Evolutionary conservation across 1,140 invertebrate species (phyloP).

Genomic region (Nasonia giraulti): DNA sequence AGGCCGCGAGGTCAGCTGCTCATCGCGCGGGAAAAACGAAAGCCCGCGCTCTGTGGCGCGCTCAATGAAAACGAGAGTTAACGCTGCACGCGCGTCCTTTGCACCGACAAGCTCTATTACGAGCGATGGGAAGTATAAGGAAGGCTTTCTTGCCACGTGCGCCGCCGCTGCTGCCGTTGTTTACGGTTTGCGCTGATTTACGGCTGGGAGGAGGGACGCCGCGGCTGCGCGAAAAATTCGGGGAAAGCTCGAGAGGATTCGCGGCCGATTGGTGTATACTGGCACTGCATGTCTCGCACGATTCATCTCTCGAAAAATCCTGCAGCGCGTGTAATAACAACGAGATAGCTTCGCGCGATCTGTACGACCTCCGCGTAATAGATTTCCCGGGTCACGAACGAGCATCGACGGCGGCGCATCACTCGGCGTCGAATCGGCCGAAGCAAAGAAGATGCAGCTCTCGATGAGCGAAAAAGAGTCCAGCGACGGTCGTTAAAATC

Average conservation of each 20-base stretch:
- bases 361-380: too few relatives aligned
- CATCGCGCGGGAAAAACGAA: not conserved
- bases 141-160: too few relatives aligned
- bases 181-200: not conserved
- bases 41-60: not conserved
- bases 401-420: too few relatives aligned
- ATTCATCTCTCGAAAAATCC: too few relatives aligned
- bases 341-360: too few relatives aligned
- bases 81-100: too few relatives aligned
- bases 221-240: not conserved
- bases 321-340: not conserved
- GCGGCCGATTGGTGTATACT: not conserved
- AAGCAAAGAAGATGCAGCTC: too few relatives aligned
- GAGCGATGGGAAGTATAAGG: too few relatives aligned
- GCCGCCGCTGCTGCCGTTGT: not conserved
- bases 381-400: too few relatives aligned
- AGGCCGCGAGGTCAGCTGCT: not conserved
- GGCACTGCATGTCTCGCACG: too few relatives aligned
- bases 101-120: not conserved
- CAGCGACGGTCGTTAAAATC: constrained; percentile 26
- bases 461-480: not conserved
- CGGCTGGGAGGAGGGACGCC: not conserved
- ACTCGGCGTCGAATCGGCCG: too few relatives aligned
- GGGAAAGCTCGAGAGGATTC: not conserved
- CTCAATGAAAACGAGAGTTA: constrained; percentile 3